phyloP scores from a whole-genome alignment of 2,888 invertebrate genomes.

The Cremastinae sp. region DNA sequence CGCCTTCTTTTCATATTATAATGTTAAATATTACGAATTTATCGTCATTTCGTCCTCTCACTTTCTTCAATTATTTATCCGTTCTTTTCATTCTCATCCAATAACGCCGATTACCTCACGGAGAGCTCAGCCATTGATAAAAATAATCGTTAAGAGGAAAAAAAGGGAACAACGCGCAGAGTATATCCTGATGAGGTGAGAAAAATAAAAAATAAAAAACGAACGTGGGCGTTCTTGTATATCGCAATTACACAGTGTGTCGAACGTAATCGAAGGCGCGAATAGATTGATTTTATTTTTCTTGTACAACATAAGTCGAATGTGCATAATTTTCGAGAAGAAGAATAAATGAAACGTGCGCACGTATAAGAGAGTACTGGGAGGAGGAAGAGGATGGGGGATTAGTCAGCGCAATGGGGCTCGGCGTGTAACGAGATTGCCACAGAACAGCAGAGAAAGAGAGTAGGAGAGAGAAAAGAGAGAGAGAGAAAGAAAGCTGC shows the following conservation, averaged over 20 bases:
- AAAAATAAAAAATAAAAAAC: slow-evolving; percentile 5
- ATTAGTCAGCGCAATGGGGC: slow-evolving; percentile 30
- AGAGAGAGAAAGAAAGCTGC: no score
- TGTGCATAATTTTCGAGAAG: not conserved
- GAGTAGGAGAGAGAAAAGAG: no score
- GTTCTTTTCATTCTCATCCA: slow-evolving; percentile 10
- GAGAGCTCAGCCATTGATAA: slow-evolving; percentile 27
- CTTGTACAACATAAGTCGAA: not conserved
- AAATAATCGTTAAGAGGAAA: not conserved
- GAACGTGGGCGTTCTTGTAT: no score
- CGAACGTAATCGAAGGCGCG: no score
- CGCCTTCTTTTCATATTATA: slow-evolving; percentile 51
- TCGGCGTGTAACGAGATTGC: slow-evolving; percentile 54
- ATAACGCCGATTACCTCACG: slow-evolving; percentile 27
- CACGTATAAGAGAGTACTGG: slow-evolving; percentile 61
- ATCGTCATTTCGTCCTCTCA: slow-evolving; percentile 42
- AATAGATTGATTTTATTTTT: no score
- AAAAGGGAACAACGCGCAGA: slow-evolving; percentile 1
- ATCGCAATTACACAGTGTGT: no score
- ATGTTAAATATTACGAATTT: slow-evolving; percentile 6
- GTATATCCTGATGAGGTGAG: slow-evolving; percentile 2
- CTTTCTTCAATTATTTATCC: slow-evolving; percentile 35
- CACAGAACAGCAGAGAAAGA: slow-evolving; percentile 51
- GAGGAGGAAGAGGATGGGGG: slow-evolving; percentile 45
- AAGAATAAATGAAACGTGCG: slow-evolving; percentile 31